Conservation (phyloP, 2,113 vertebrate species). For the Corythornis cristatus region DNA sequence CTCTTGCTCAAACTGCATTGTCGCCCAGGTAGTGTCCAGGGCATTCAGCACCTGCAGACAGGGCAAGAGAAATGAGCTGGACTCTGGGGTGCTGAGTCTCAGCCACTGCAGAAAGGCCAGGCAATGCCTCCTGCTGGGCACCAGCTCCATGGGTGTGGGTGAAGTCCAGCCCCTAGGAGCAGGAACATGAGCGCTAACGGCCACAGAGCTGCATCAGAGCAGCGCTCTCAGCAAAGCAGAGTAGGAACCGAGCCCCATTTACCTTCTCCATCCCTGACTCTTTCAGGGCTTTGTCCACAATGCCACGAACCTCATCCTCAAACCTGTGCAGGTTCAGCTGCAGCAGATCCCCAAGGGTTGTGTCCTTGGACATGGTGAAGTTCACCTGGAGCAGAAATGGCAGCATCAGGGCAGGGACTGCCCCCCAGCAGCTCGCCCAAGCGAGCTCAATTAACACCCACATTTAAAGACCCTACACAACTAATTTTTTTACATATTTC, state of each 20-base stretch:
- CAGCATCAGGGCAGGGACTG: accelerated
- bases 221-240: background rate
- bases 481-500: background rate
- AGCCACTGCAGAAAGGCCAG: background rate
- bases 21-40: conserved; percentile 73
- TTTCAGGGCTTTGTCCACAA: conserved; percentile 79
- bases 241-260: accelerated
- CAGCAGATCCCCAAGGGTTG: conserved; percentile 72
- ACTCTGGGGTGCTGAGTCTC: accelerated
- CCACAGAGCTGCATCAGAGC: background rate
- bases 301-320: conserved; percentile 76
- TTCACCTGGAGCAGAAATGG: conserved; percentile 69
- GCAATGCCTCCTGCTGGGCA: accelerated
- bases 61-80: background rate
- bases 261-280: conserved; percentile 83
- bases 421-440: background rate
- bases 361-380: conserved; percentile 79
- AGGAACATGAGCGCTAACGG: accelerated
- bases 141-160: accelerated
- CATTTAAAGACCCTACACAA: background rate
- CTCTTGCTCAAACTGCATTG: conserved; percentile 70
- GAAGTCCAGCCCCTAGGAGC: background rate
- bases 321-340: conserved; percentile 76
- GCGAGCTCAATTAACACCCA: background rate
- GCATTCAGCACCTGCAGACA: conserved; percentile 64